phyloP scores from a whole-genome alignment of 2,888 invertebrate species.

The Phengaris arion region DNA sequence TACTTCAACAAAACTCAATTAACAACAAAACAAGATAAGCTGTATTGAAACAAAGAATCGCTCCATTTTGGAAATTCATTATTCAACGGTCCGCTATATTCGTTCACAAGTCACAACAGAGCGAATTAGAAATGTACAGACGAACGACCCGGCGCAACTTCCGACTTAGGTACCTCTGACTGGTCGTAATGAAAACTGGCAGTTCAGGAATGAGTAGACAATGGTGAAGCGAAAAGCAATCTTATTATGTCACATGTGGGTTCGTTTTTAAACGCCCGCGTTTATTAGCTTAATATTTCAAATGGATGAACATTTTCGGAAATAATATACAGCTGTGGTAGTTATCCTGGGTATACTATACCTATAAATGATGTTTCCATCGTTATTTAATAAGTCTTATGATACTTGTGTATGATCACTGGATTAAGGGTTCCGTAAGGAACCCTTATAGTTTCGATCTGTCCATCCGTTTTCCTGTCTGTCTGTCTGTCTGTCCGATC shows the following conservation, averaged over 20 bases:
- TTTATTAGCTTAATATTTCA: conserved; percentile 26
- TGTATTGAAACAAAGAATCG: conserved; percentile 5
- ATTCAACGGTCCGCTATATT: conserved; percentile 42
- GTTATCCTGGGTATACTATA: not conserved
- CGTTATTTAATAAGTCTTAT: not conserved
- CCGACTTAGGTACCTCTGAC: conserved; percentile 53
- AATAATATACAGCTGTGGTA: conserved; percentile 7
- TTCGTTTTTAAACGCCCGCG: conserved; percentile 4
- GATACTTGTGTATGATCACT: not conserved
- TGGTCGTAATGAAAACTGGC: conserved; percentile 73
- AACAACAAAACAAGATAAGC: not conserved
- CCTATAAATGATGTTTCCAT: not conserved
- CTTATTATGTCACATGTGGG: conserved; percentile 31
- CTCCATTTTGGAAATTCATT: conserved; percentile 1
- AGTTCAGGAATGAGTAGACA: conserved; percentile 62
- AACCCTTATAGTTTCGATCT: too few species aligned
- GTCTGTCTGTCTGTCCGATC: too few species aligned
- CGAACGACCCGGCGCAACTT: conserved; percentile 54
- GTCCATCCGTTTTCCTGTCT: too few species aligned
- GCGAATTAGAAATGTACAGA: conserved; percentile 60
- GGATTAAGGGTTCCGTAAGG: too few species aligned
- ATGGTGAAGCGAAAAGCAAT: conserved; percentile 34
- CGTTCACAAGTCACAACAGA: conserved; percentile 55
- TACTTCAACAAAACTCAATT: not conserved
- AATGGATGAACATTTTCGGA: conserved; percentile 27